Evolutionary conservation across 2,797 vertebrate genomes (phyloP).

Genomic region (Lepidocolaptes lacrymiger): DNA sequence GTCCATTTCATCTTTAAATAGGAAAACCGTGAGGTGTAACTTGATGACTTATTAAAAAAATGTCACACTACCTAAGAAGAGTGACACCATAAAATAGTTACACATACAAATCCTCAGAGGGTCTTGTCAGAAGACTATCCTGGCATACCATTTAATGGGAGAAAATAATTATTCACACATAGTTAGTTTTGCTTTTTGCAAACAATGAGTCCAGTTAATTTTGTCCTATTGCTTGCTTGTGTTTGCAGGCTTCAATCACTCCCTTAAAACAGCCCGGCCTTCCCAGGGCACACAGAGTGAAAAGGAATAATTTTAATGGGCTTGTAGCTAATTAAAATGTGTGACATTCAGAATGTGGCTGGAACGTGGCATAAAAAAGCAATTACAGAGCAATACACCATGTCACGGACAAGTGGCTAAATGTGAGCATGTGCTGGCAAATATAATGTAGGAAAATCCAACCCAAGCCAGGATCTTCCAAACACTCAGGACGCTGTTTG

Average conservation of each 20-base stretch:
- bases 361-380: constrained; percentile 26
- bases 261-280: neutral
- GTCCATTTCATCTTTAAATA: constrained; percentile 3
- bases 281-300: neutral
- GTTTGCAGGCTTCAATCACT: constrained; percentile 30
- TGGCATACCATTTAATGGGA: neutral
- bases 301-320: constrained; percentile 40
- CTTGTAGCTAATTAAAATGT: constrained; percentile 61
- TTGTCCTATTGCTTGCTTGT: neutral
- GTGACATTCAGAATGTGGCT: constrained; percentile 48
- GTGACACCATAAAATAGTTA: neutral
- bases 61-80: neutral
- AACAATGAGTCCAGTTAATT: constrained; percentile 2
- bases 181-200: neutral
- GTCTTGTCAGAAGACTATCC: neutral
- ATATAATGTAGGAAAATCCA: neutral
- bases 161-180: constrained; percentile 23
- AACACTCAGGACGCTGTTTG: rapidly evolving
- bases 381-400: constrained; percentile 42
- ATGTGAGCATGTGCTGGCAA: neutral
- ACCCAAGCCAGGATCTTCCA: neutral
- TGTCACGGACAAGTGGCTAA: neutral
- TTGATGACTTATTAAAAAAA: constrained; percentile 21
- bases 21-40: neutral
- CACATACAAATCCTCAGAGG: neutral